Percentiles rank a stretch among this genome's conserved stretches.
These are phyloP conservation scores for Episyrphus balteatus DNA, from an alignment of 1,140 invertebrate species.

Conservation along the genomic window DNA sequence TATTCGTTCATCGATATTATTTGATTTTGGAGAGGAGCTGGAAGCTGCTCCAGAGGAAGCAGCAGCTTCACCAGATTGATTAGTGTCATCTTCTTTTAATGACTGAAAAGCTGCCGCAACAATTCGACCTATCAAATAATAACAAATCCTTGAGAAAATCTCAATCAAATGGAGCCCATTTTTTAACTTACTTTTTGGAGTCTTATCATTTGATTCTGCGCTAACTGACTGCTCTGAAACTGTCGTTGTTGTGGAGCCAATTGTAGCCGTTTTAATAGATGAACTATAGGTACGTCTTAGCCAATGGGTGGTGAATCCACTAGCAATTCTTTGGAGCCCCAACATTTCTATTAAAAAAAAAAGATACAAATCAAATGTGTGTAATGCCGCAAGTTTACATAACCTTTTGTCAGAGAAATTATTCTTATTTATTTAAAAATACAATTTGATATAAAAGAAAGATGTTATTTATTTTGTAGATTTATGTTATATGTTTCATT, in stretches of 20 bases:
- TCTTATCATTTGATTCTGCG: constrained; percentile 5
- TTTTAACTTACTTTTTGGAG: constrained; percentile 7
- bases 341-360: constrained; percentile 19
- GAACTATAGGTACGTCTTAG: constrained; percentile 8
- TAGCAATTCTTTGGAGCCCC: constrained; percentile 26
- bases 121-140: constrained; percentile 21
- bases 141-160: constrained; percentile 7
- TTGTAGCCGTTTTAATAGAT: constrained; percentile 6
- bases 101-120: constrained; percentile 53
- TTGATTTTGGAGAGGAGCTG: constrained; percentile 24
- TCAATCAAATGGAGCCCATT: constrained; percentile 6
- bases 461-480: too few species aligned
- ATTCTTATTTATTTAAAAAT: too few species aligned
- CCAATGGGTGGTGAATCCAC: constrained; percentile 18
- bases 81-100: constrained; percentile 30
- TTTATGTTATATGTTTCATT: too few species aligned
- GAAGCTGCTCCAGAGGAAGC: constrained; percentile 11
- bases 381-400: constrained; percentile 26
- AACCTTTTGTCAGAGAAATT: constrained; percentile 23
- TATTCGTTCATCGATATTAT: constrained; percentile 42
- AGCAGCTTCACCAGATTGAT: not conserved
- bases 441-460: too few species aligned
- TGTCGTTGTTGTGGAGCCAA: constrained; percentile 17
- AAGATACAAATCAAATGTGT: constrained; percentile 9
- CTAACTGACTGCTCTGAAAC: constrained; percentile 9